Conservation (phyloP, 1,140 invertebrate species). For the Belonocnema kinseyi region DNA sequence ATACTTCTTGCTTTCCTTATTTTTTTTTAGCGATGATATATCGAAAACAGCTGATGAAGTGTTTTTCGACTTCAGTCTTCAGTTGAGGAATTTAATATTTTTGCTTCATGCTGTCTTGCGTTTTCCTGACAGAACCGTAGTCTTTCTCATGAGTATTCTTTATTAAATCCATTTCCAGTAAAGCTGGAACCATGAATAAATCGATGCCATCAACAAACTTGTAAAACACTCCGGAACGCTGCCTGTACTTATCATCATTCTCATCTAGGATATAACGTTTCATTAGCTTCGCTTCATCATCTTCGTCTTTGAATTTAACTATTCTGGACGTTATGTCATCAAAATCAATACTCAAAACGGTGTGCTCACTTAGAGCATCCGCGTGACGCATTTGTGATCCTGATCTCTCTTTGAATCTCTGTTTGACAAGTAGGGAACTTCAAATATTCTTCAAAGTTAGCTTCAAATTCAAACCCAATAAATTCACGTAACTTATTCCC, state of each 20-base stretch:
- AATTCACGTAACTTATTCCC: too few relatives aligned
- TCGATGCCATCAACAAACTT: not conserved
- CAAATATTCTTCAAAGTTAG: too few relatives aligned
- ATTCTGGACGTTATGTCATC: slow-evolving; percentile 3
- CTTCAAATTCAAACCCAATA: too few relatives aligned
- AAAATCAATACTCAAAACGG: slow-evolving; percentile 32
- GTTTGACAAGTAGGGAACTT: too few relatives aligned
- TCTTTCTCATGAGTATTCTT: not conserved
- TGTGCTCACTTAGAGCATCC: slow-evolving; percentile 64
- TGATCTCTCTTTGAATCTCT: slow-evolving; percentile 57
- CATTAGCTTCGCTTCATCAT: not conserved
- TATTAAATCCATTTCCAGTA: not conserved
- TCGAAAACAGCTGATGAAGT: not conserved
- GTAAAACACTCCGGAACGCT: not conserved
- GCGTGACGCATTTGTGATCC: slow-evolving; percentile 60
- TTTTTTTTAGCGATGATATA: not conserved
- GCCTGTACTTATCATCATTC: not conserved
- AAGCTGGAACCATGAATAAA: not conserved
- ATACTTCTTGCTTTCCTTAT: too few relatives aligned
- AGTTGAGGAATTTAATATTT: not conserved
- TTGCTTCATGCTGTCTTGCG: not conserved
- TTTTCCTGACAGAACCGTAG: not conserved
- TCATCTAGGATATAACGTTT: not conserved
- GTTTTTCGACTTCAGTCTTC: not conserved
- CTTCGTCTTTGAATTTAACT: not conserved